A percentile compares a stretch with the other conserved stretches of the same genome.
Conservation (phyloP, 2,797 vertebrate genomes). For the Labroides dimidiatus region DNA sequence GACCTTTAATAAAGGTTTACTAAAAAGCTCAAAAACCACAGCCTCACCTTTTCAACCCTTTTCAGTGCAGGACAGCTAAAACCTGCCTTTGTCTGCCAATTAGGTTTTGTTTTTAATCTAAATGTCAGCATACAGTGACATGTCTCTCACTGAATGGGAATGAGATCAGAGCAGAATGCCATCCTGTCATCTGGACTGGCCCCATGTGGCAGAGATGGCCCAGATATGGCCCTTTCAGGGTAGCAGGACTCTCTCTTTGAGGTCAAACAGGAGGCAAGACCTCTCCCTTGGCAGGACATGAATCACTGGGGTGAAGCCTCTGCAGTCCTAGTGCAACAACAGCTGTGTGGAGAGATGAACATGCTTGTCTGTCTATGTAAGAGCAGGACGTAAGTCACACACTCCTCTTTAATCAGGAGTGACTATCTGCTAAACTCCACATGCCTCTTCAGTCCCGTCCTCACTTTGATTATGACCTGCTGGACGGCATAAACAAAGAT, state of each 20-base stretch:
- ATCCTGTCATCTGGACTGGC: constrained; percentile 62
- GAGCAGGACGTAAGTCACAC: constrained; percentile 67
- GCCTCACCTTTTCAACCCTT: constrained; percentile 3
- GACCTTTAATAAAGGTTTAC: not conserved
- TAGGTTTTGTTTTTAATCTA: constrained; percentile 38
- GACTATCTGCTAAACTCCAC: constrained; percentile 55
- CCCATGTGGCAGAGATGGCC: constrained; percentile 63
- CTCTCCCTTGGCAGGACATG: constrained; percentile 84
- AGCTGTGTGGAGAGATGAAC: constrained; percentile 80
- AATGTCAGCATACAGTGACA: constrained; percentile 34
- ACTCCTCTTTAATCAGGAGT: constrained; percentile 62
- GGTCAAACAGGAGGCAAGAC: constrained; percentile 79
- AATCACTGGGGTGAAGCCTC: constrained; percentile 73
- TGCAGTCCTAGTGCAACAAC: constrained; percentile 74
- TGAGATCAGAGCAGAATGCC: constrained; percentile 68
- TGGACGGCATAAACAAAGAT: constrained; percentile 73
- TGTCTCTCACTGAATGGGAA: constrained; percentile 61
- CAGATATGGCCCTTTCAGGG: constrained; percentile 60
- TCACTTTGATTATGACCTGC: constrained; percentile 72
- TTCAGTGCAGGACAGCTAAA: constrained; percentile 38
- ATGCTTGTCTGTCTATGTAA: constrained; percentile 72
- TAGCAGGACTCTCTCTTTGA: constrained; percentile 56
- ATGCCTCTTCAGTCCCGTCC: constrained; percentile 20
- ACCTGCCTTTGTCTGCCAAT: constrained; percentile 41
- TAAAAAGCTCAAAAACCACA: constrained; percentile 5